These are phyloP conservation scores for Tachina grossa DNA, from an alignment of 2,888 invertebrate genomes.

Conservation along the genomic window DNA sequence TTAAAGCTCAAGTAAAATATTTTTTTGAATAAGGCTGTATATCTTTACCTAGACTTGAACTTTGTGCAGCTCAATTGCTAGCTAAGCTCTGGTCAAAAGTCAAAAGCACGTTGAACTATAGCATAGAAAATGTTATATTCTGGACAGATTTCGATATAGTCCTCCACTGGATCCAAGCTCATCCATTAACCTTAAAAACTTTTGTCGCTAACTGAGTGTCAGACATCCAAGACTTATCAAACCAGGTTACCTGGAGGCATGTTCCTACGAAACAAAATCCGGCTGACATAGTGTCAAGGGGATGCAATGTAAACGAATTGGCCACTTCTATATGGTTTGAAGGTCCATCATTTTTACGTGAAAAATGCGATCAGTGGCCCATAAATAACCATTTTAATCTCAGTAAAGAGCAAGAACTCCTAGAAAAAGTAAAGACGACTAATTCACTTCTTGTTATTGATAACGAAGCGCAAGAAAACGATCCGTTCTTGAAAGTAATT, in stretches of 20 bases:
- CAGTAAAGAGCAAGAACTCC: not conserved
- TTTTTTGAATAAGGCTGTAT: too few relatives aligned
- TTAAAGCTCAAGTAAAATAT: too few relatives aligned
- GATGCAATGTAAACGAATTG: not conserved
- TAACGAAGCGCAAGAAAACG: too few relatives aligned
- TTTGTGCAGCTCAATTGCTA: constrained; percentile 53
- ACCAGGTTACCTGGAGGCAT: not conserved
- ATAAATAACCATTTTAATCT: not conserved
- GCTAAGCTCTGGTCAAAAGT: constrained; percentile 44
- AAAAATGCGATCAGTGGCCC: not conserved
- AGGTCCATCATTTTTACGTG: not conserved
- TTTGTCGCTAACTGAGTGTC: not conserved
- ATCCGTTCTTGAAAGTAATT: not conserved
- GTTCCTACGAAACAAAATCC: not conserved
- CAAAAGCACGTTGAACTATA: not conserved
- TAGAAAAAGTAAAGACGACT: not conserved
- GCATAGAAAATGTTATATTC: constrained; percentile 26
- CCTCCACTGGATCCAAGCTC: constrained; percentile 1
- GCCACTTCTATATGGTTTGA: not conserved
- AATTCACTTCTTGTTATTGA: not conserved
- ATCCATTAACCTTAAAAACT: not conserved
- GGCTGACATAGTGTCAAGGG: not conserved
- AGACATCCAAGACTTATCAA: not conserved
- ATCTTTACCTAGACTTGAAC: constrained; percentile 8
- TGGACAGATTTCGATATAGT: constrained; percentile 47